Evolutionary conservation across 2,113 vertebrate genomes (phyloP), one percentile per base, ranked within the genome.

Genomic region (Ceuthmochares aereus): DNA sequence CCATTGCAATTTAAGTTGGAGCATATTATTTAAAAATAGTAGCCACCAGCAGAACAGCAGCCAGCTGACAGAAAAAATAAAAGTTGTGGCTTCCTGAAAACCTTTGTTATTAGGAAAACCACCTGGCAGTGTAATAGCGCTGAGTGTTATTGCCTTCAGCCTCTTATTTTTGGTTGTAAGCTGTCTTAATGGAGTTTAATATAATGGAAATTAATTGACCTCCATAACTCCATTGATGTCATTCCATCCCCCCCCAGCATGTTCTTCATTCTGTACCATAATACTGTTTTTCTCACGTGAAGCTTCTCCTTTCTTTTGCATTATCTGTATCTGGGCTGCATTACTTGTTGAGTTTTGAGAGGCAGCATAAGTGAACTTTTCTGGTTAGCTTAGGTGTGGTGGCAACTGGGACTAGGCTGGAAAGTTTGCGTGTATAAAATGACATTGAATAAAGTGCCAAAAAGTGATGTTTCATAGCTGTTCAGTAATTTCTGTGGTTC

Each of bases 151-250:
- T 93, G 91, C 90, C 91, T 93, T 83, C 74, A 93, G 73, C 91
- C 51, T 94, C 81, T 85, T 95, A 70, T 84, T 91, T 94, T 86
- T 93, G 59, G 43, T 87, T 93, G 43, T 59, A 86, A 96, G 89
- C 62, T 89, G 36, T 85, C 70, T 92, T 87, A 91, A 90, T 70
- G 42, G 76, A 63, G 29, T 88, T 88, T 92, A 84, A 81, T 88
- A 77, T 51, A 84, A 88, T 37, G 47, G 45, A 93, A 90, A 88
- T 94, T 93, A 95, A 95, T 92, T 91, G 82, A 88, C 56, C 79
- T 88, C 56, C 17, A 7, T 84, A 93, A 92, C 47, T 81, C 88
- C 94, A 96, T 95, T 90, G 72, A 22, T 88, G 56, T 72, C 6
- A n/a, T 86, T 96, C 85, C 45, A 69, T 76, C 27, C 29, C 55